Evolutionary conservation across 1,140 invertebrate species (phyloP).

Genomic region (Platorchestia sp.): DNA sequence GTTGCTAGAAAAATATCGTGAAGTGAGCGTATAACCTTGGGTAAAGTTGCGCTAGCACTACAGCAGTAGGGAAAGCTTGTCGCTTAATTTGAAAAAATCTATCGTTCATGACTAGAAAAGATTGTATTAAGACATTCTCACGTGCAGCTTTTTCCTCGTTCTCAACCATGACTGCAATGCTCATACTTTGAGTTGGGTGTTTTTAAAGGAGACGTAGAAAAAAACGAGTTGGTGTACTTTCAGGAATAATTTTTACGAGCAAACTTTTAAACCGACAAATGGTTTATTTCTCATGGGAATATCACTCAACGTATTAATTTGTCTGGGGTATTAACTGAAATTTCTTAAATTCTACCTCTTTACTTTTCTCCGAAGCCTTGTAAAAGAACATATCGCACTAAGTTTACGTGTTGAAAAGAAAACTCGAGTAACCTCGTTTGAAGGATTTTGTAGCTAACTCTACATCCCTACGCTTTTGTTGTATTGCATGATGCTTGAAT

Average conservation of each 20-base stretch:
- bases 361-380: no score
- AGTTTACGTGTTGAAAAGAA: no score
- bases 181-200: neutral
- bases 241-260: neutral
- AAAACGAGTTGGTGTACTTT: neutral
- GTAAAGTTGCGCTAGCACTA: neutral
- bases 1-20: neutral
- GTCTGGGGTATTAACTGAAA: no score
- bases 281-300: neutral
- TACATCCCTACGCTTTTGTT: no score
- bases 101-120: neutral
- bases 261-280: neutral
- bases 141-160: neutral
- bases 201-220: neutral
- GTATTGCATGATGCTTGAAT: no score
- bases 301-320: no score
- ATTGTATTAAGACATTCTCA: neutral
- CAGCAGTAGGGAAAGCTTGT: neutral
- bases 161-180: neutral
- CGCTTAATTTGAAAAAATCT: neutral
- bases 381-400: no score
- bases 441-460: no score
- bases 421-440: no score
- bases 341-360: no score
- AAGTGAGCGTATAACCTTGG: neutral